A percentile compares a stretch with the other conserved stretches of the same genome.
These are phyloP conservation scores for Nothura maculosa DNA, from an alignment of 2,797 vertebrate genomes.

Conservation along the genomic window DNA sequence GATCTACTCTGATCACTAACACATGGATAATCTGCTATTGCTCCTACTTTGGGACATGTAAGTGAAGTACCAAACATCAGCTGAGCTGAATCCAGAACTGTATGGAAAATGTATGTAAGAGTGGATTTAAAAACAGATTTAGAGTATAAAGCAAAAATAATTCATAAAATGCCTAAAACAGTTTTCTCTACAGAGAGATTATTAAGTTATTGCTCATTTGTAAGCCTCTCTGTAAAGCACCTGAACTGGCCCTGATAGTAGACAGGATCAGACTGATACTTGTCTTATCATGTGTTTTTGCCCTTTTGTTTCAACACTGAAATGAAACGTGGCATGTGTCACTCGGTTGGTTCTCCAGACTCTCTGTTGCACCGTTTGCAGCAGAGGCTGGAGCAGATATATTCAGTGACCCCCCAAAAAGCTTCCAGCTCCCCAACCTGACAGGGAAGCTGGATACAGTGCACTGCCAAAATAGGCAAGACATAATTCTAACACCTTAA, in stretches of 20 bases:
- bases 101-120: not conserved
- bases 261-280: not conserved
- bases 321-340: not conserved
- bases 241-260: not conserved
- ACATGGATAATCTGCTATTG: not conserved
- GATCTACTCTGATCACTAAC: not conserved
- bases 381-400: not conserved
- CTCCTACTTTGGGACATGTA: not conserved
- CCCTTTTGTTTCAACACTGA: not conserved
- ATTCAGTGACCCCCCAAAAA: not conserved
- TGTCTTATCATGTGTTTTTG: not conserved
- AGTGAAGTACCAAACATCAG: not conserved
- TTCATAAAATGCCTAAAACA: not conserved
- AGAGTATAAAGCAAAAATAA: not conserved
- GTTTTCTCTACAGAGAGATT: not conserved
- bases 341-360: not conserved
- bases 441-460: not conserved
- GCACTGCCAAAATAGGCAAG: not conserved
- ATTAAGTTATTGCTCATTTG: not conserved
- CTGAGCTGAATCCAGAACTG: not conserved
- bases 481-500: not conserved
- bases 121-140: not conserved
- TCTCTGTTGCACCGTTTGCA: not conserved
- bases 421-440: not conserved
- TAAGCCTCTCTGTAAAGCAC: not conserved